These are phyloP conservation scores for Ciconia stormi DNA, from an alignment of 2,113 vertebrate genomes.

Conservation along the genomic window DNA sequence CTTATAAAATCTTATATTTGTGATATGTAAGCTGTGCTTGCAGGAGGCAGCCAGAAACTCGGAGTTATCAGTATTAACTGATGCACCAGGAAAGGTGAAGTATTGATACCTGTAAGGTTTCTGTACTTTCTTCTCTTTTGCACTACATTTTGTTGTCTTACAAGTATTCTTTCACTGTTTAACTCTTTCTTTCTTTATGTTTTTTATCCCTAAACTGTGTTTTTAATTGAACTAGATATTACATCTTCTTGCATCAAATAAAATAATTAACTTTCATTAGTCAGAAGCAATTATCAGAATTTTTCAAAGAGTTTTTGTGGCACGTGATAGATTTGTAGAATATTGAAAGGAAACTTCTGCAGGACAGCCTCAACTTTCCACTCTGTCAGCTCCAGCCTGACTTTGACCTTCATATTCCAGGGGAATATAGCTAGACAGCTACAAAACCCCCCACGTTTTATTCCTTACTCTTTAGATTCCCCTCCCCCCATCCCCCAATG, in stretches of 20 bases:
- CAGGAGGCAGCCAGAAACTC: neutral
- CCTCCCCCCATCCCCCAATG: accelerated
- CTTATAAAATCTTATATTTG: neutral
- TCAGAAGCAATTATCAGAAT: neutral
- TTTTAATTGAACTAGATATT: neutral
- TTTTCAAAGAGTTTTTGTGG: neutral
- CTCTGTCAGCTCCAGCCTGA: neutral
- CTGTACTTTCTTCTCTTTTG: neutral
- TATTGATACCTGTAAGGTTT: neutral
- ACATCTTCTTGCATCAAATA: neutral
- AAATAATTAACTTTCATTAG: neutral
- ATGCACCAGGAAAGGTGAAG: neutral
- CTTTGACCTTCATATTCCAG: neutral
- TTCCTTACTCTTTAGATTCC: neutral
- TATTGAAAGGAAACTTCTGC: neutral
- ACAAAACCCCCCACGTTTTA: neutral
- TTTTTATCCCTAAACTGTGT: neutral
- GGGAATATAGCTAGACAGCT: neutral
- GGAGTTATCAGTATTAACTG: neutral
- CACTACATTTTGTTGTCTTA: neutral
- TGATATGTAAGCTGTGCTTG: neutral
- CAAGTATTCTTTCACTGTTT: neutral
- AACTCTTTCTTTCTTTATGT: neutral
- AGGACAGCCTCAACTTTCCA: neutral
- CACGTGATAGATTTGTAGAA: neutral